Conservation (phyloP, 2,888 invertebrate species). For the Agapostemon virescens region DNA sequence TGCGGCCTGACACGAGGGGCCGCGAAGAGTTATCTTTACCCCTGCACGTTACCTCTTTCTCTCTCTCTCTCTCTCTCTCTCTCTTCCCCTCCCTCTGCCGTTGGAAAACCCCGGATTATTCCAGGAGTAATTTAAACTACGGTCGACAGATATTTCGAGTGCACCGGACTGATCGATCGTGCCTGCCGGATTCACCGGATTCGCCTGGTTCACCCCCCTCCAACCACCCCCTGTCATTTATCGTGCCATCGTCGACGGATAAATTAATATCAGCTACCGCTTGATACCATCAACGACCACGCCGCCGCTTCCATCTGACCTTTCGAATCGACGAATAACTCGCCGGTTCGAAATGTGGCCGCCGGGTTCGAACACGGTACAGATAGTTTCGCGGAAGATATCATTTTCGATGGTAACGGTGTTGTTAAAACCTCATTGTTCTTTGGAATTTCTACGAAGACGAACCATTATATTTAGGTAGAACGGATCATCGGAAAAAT, state of each 20-base stretch:
- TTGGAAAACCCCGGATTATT: constrained; percentile 47
- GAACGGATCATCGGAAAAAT: too few relatives aligned
- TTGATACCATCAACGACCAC: constrained; percentile 22
- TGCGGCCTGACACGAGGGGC: constrained; percentile 69
- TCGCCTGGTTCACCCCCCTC: constrained; percentile 10
- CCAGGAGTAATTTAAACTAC: constrained; percentile 60
- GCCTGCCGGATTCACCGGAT: constrained; percentile 26
- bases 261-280: constrained; percentile 40
- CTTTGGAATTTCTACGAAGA: too few relatives aligned
- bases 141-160: constrained; percentile 49
- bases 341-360: background rate
- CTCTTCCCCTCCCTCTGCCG: background rate
- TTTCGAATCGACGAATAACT: background rate
- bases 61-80: constrained; percentile 11
- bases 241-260: constrained; percentile 33
- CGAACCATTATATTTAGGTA: too few relatives aligned
- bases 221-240: constrained; percentile 40
- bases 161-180: constrained; percentile 47
- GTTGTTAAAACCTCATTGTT: background rate
- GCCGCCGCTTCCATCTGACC: background rate
- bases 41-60: too few relatives aligned
- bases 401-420: too few relatives aligned
- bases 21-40: constrained; percentile 47
- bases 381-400: background rate
- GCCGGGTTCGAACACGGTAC: background rate